Conservation (phyloP, 2,797 vertebrate genomes). For the Siniperca obscura region DNA sequence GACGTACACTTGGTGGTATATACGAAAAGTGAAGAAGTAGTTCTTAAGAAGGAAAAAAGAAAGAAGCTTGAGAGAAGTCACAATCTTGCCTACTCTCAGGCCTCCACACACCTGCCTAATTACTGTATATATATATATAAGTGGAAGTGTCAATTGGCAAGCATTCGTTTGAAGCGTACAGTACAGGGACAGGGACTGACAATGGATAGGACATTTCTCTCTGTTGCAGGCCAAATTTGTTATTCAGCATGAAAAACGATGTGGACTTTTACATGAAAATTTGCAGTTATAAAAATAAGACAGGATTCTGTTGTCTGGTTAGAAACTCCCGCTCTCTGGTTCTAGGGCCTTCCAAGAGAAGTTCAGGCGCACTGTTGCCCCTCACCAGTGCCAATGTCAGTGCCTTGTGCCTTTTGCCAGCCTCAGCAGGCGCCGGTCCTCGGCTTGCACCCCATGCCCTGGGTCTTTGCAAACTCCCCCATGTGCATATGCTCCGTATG, state of each 20-base stretch:
- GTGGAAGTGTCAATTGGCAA: not conserved
- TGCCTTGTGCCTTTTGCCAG: conserved; percentile 78
- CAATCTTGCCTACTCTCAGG: not conserved
- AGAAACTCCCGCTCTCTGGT: conserved; percentile 17
- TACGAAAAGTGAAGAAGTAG: too few relatives aligned
- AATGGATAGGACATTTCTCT: not conserved
- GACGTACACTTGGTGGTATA: not conserved
- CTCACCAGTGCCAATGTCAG: conserved; percentile 71
- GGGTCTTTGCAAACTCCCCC: conserved; percentile 82
- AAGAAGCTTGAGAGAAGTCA: not conserved
- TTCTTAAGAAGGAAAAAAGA: not conserved
- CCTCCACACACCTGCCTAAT: not conserved
- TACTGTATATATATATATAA: not conserved
- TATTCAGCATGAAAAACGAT: not conserved
- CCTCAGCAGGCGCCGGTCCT: conserved; percentile 76
- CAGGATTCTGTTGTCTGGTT: not conserved
- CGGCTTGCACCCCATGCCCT: conserved; percentile 72
- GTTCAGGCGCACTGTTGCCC: conserved; percentile 51
- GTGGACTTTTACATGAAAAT: not conserved
- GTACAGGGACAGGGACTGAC: not conserved
- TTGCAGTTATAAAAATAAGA: not conserved
- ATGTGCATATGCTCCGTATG: conserved; percentile 86
- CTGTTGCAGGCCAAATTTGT: not conserved
- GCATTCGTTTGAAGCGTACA: not conserved
- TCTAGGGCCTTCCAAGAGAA: conserved; percentile 43